Conservation (phyloP, 2,797 vertebrate genomes). For the Phoeniculus purpureus region DNA sequence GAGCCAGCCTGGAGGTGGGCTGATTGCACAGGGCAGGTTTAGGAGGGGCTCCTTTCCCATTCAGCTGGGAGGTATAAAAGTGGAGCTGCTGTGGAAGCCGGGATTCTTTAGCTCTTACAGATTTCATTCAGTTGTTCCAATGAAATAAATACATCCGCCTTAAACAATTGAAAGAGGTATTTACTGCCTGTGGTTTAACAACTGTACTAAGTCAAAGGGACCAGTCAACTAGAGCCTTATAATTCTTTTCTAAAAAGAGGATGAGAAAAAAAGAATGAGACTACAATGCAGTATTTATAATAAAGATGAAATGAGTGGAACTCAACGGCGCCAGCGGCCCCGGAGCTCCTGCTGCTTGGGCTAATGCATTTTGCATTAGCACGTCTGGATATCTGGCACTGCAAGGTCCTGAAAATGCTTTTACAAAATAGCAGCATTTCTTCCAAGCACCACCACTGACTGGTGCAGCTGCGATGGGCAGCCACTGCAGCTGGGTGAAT, state of each 20-base stretch:
- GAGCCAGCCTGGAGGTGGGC: neutral
- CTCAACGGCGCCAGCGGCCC: conserved; percentile 69
- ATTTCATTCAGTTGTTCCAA: conserved; percentile 46
- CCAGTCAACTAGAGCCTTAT: conserved; percentile 67
- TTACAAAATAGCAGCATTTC: conserved; percentile 38
- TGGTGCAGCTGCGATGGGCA: neutral
- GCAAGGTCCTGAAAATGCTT: conserved; percentile 54
- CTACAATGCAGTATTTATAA: conserved; percentile 69
- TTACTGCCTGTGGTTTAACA: conserved; percentile 72
- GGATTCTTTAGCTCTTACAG: conserved; percentile 42
- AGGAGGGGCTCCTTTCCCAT: neutral
- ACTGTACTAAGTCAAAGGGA: conserved; percentile 69
- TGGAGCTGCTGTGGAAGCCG: neutral
- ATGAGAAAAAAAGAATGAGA: conserved; percentile 68
- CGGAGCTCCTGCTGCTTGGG: conserved; percentile 66
- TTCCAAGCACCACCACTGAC: neutral
- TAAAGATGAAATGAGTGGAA: conserved; percentile 73
- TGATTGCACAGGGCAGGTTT: neutral
- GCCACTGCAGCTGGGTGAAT: neutral
- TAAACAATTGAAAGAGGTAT: conserved; percentile 66
- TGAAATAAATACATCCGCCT: conserved; percentile 60
- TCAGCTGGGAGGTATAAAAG: conserved; percentile 7
- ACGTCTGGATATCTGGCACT: conserved; percentile 65
- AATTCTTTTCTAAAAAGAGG: conserved; percentile 66
- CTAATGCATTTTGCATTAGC: conserved; percentile 74